These are phyloP conservation scores for Philaenus spumarius DNA, from an alignment of 1,140 invertebrate species.

Conservation along the genomic window DNA sequence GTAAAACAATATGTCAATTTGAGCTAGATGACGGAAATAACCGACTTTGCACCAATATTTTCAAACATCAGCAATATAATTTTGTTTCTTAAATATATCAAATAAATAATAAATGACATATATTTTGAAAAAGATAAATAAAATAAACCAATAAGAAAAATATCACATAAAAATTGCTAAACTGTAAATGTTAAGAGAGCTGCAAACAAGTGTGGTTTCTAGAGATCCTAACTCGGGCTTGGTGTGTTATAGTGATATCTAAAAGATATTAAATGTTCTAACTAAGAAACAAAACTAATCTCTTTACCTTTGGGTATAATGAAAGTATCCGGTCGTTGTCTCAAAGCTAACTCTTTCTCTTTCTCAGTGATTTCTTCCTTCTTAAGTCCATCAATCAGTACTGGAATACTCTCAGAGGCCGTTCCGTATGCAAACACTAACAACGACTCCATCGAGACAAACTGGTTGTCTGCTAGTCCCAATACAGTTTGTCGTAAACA, in stretches of 20 bases:
- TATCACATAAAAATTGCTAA: too few species aligned
- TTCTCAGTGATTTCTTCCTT: slow-evolving; percentile 44
- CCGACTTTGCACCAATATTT: too few species aligned
- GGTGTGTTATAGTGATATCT: too few species aligned
- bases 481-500: slow-evolving; percentile 68
- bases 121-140: too few species aligned
- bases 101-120: not conserved
- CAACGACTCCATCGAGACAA: slow-evolving; percentile 60
- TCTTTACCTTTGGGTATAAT: slow-evolving; percentile 52
- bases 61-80: not conserved
- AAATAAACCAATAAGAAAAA: too few species aligned
- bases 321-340: slow-evolving; percentile 55
- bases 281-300: not conserved
- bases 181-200: too few species aligned
- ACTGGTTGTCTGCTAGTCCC: slow-evolving; percentile 75
- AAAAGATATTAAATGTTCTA: not conserved
- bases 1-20: too few species aligned
- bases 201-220: too few species aligned
- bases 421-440: slow-evolving; percentile 76
- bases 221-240: too few species aligned
- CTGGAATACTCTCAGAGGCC: slow-evolving; percentile 69
- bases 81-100: not conserved
- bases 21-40: too few species aligned
- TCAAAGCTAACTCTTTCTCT: slow-evolving; percentile 29
- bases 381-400: slow-evolving; percentile 49